Percentiles rank a stretch among this genome's conserved stretches.
phyloP scores from a whole-genome alignment of 1,140 invertebrate species.

The Cyclina sinensis region DNA sequence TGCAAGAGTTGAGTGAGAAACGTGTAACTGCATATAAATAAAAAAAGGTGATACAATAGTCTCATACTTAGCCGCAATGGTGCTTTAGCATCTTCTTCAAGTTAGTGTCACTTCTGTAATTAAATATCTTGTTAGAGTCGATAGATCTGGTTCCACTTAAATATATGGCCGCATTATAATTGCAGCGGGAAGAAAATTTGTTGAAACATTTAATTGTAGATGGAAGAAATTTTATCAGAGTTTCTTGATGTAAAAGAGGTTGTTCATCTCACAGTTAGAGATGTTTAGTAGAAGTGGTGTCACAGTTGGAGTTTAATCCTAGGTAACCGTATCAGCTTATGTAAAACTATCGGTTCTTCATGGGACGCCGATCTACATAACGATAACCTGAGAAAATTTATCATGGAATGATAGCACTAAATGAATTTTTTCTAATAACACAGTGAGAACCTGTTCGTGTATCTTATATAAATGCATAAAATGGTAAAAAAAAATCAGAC shows the following conservation, averaged over 20 bases:
- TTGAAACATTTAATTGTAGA: background rate
- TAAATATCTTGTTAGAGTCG: constrained; percentile 13
- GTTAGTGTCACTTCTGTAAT: constrained; percentile 19
- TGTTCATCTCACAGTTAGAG: background rate
- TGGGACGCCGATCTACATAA: background rate
- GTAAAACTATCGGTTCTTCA: background rate
- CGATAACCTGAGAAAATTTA: constrained; percentile 3
- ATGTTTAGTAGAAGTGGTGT: background rate
- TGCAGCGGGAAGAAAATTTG: background rate
- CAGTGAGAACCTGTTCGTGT: background rate
- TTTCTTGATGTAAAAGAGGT: background rate
- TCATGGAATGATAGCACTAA: background rate
- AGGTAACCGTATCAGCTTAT: background rate
- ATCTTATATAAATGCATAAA: too few species aligned
- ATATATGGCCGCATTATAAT: background rate
- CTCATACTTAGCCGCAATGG: background rate
- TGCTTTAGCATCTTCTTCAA: background rate
- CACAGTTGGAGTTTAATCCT: background rate
- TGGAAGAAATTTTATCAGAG: too few species aligned
- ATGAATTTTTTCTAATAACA: background rate
- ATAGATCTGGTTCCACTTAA: background rate
- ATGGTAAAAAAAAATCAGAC: too few species aligned
- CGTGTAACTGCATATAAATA: too few species aligned
- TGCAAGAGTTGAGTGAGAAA: too few species aligned
- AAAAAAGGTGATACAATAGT: too few species aligned